Evolutionary conservation across 2,797 vertebrate genomes (phyloP).

Genomic region (Coccyzus lansbergi): DNA sequence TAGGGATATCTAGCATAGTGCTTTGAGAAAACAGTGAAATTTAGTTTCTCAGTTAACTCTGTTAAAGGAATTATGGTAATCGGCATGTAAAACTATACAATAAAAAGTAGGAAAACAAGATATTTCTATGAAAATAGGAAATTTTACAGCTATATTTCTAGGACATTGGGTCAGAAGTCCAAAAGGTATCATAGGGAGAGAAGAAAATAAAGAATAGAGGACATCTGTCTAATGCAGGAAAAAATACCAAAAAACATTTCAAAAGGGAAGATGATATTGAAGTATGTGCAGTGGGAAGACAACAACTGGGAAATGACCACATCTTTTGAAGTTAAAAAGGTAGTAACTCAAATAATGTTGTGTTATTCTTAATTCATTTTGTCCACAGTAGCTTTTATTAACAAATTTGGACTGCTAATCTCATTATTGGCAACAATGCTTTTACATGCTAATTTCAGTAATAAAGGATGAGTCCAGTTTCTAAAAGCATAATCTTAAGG

Average conservation of each 20-base stretch:
- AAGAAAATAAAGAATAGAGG: neutral
- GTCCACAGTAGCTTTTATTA: neutral
- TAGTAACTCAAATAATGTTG: neutral
- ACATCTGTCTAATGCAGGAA: neutral
- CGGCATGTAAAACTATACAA: neutral
- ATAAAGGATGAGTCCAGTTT: neutral
- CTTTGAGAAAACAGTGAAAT: neutral
- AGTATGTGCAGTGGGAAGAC: neutral
- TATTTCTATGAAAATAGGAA: too few species aligned
- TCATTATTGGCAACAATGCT: neutral
- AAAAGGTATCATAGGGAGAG: neutral
- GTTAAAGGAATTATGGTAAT: neutral
- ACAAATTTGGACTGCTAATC: neutral
- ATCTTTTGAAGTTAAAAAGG: neutral
- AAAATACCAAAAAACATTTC: neutral
- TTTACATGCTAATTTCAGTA: neutral
- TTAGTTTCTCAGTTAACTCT: neutral
- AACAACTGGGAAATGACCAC: accelerated
- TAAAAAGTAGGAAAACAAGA: neutral
- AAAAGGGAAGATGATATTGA: neutral
- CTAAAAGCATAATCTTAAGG: neutral
- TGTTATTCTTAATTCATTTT: neutral
- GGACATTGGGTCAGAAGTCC: neutral
- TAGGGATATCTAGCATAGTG: neutral
- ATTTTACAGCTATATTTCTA: too few species aligned